phyloP scores from a whole-genome alignment of 1,140 invertebrate species.

The Bombus confusus region DNA sequence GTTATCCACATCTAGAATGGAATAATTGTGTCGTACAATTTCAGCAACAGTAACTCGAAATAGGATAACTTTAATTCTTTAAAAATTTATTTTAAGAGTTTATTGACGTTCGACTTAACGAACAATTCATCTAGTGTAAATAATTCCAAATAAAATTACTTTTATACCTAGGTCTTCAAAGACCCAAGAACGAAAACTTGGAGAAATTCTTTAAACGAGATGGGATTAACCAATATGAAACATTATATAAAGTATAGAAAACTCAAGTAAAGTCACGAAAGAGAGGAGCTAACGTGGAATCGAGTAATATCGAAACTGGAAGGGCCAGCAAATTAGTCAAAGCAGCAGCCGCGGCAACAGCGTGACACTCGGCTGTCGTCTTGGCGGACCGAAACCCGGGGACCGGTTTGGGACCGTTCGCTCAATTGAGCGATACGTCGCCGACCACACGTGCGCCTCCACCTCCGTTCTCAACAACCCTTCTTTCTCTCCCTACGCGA shows the following conservation, averaged over 20 bases:
- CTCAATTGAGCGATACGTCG: conserved; percentile 79
- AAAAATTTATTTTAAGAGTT: no score
- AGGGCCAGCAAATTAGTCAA: conserved; percentile 71
- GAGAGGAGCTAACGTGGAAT: not conserved
- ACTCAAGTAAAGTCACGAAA: not conserved
- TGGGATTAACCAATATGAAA: not conserved
- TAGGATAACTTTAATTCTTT: no score
- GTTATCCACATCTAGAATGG: no score
- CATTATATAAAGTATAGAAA: not conserved
- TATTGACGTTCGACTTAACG: no score
- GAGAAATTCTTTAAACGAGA: not conserved
- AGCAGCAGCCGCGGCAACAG: conserved; percentile 63
- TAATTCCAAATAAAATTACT: no score
- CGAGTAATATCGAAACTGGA: conserved; percentile 25
- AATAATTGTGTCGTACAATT: no score
- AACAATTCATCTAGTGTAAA: no score
- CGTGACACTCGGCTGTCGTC: conserved; percentile 70
- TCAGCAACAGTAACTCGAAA: no score
- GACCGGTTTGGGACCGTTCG: conserved; percentile 75
- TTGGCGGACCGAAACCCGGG: conserved; percentile 57
- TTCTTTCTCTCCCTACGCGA: conserved; percentile 50
- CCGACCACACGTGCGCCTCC: conserved; percentile 74
- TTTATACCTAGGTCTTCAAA: no score
- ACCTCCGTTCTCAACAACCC: conserved; percentile 34
- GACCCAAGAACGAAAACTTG: no score